Conservation (phyloP, 2,888 invertebrate genomes). For the Ctenicera cuprea region DNA sequence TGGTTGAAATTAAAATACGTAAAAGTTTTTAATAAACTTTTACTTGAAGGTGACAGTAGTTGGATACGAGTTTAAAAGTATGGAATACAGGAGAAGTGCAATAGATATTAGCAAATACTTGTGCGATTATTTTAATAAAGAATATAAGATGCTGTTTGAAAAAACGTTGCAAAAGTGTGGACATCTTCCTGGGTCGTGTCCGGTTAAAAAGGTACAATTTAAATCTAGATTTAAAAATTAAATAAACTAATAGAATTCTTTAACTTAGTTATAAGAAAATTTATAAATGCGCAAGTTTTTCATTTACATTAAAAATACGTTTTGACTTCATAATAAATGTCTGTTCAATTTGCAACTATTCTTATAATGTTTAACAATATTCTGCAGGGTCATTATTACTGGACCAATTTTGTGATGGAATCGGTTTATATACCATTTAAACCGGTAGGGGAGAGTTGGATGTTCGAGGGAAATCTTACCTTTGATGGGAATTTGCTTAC, state of each 20-base stretch:
- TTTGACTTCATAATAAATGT: too few species aligned
- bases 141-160: conserved; percentile 15
- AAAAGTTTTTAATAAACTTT: too few species aligned
- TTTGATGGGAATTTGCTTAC: background rate
- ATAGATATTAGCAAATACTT: conserved; percentile 15
- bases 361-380: background rate
- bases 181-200: background rate
- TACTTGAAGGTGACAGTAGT: conserved; percentile 12
- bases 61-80: conserved; percentile 24
- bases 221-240: background rate
- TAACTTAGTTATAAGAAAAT: too few species aligned
- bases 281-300: too few species aligned
- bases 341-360: too few species aligned
- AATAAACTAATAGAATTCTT: too few species aligned
- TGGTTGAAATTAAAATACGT: too few species aligned
- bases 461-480: conserved; percentile 26
- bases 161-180: conserved; percentile 2
- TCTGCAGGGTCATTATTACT: conserved; percentile 10
- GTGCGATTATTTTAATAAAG: conserved; percentile 5
- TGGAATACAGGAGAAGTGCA: conserved; percentile 4
- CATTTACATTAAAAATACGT: too few species aligned
- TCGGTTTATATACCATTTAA: conserved; percentile 20
- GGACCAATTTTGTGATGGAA: conserved; percentile 10
- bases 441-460: conserved; percentile 16
- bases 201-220: background rate